Base-by-base conservation (phyloP, 1,140 invertebrate species). In the Orius insidiosus region DNA sequence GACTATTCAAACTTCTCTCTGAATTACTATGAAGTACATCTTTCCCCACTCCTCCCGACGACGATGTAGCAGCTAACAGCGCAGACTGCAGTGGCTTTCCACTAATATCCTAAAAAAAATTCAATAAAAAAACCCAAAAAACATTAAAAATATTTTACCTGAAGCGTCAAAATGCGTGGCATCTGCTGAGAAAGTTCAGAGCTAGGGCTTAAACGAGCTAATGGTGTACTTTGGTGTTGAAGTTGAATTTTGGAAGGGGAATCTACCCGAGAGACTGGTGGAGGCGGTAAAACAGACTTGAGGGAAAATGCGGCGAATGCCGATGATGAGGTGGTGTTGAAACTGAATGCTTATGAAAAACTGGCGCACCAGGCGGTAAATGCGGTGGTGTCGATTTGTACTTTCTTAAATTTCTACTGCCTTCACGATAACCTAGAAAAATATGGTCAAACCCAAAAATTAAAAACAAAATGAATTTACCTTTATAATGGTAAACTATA, bases 401-500 rank as follows among this genome's bases (percentile, higher is more conserved):
- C 62, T 87, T 88, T 10, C 84, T 63, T 48, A 86, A 74, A 10
- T 86, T 85, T 7, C 55, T 58, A 9, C 70, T 71, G 1, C 72
- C 74, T 60, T 85, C 80, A 59, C 85, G 63, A 65, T 85, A 83
- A 52, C 90, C 57, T 58, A 39, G 18, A 49, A 47, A 11, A 41
- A n/a, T n/a, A 24, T 39, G 9, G 13, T 36, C n/a, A 46, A 34
- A 34, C 34, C 2, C 5, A 7, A 24, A 24, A 24, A 24, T 41
- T 41, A 5, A 43, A 14, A 19, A 31, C 63, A 15, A 14, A 36
- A 18, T n/a, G n/a, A n/a, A n/a, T n/a, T 18, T 51, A 58, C 57
- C 86, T 68, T 94, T 93, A 60, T 96, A 96, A 60, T 96, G 90
- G 57, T 92, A 92, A 1, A 93, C 86, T 49, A 96, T 87, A 58